A percentile compares a stretch with the other conserved stretches of the same genome.
Conservation (phyloP, 2,888 invertebrate genomes). For the Polydesmus complanatus region DNA sequence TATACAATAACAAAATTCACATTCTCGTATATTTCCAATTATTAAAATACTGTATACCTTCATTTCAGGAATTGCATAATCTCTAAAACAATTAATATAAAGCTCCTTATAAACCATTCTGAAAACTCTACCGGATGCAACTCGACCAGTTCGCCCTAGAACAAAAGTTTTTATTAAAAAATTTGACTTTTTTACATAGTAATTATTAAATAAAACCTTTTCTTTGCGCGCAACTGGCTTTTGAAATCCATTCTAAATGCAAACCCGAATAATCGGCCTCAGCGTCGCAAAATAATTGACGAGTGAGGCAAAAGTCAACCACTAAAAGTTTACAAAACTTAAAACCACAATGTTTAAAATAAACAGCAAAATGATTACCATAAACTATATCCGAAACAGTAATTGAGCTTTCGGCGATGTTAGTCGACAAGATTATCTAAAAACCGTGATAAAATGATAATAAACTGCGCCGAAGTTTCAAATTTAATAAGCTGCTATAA, state of each 20-base stretch:
- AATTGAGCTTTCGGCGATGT: constrained; percentile 84
- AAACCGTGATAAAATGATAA: neutral
- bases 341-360: neutral
- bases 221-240: constrained; percentile 75
- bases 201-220: constrained; percentile 26
- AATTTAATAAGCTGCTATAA: no score
- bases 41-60: constrained; percentile 16
- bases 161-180: neutral
- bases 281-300: constrained; percentile 58
- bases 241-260: constrained; percentile 72
- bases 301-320: constrained; percentile 86
- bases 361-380: constrained; percentile 21
- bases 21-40: neutral
- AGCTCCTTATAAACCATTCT: constrained; percentile 54
- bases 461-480: neutral
- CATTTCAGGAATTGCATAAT: constrained; percentile 34
- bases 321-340: constrained; percentile 41
- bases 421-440: constrained; percentile 66
- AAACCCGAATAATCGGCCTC: constrained; percentile 64
- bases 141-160: constrained; percentile 78
- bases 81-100: constrained; percentile 35
- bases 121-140: constrained; percentile 68
- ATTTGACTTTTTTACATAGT: neutral
- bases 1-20: neutral
- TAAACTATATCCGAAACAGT: constrained; percentile 78